Percentiles rank a stretch among this genome's conserved stretches.
These are phyloP conservation scores for Terrapene triunguis DNA, from an alignment of 2,113 vertebrate species.

Conservation along the genomic window DNA sequence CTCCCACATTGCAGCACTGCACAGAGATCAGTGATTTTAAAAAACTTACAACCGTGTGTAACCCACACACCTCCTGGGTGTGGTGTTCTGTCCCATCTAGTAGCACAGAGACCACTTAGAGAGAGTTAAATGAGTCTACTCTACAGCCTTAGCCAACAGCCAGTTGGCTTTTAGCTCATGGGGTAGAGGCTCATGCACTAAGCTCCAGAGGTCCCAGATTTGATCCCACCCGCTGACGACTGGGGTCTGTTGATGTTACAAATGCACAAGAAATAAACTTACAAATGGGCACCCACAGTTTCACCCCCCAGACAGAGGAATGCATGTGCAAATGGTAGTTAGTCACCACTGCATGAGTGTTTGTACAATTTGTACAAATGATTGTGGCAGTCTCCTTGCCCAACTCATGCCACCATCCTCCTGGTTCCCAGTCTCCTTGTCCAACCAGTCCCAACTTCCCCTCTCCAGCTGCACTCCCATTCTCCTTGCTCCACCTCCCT, in stretches of 20 bases:
- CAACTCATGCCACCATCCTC: not conserved
- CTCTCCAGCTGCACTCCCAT: not conserved
- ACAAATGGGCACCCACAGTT: not conserved
- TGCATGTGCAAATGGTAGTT: not conserved
- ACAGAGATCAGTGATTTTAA: too few relatives aligned
- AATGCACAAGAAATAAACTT: not conserved
- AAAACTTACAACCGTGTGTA: not conserved
- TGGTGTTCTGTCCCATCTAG: too few relatives aligned
- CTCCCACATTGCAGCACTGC: too few relatives aligned
- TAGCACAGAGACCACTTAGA: too few relatives aligned
- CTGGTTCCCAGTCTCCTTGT: not conserved
- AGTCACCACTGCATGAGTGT: not conserved
- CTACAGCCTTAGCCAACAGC: too few relatives aligned
- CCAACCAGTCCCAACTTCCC: not conserved
- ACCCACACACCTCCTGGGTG: too few relatives aligned
- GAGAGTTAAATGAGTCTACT: too few relatives aligned
- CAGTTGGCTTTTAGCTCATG: too few relatives aligned
- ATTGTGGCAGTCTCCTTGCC: not conserved
- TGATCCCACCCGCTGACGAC: too few relatives aligned
- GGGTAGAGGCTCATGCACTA: too few relatives aligned
- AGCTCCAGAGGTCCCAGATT: too few relatives aligned
- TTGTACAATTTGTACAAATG: not conserved
- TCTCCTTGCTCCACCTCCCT: not conserved
- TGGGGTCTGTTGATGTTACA: too few relatives aligned
- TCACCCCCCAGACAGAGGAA: not conserved